phyloP scores from a whole-genome alignment of 2,888 invertebrate species.

The Drosophila cognata region DNA sequence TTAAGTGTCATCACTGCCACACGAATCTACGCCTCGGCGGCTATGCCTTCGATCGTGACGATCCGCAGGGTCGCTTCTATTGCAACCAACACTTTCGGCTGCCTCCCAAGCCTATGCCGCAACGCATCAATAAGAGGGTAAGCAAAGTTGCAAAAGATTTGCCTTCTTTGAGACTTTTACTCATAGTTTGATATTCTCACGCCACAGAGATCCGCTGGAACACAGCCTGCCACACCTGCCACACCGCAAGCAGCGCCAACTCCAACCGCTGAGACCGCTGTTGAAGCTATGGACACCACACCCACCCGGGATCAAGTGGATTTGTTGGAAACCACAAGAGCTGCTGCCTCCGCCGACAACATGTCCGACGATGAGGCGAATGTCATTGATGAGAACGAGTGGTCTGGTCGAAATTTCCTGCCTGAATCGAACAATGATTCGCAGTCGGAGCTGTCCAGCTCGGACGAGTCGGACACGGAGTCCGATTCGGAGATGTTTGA shows the following conservation, averaged over 20 bases:
- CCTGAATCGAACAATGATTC: constrained; percentile 91
- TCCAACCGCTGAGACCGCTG: constrained; percentile 25
- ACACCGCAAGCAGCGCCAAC: constrained; percentile 39
- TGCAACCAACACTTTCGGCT: constrained; percentile 91
- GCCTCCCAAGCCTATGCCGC: constrained; percentile 86
- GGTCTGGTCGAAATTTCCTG: constrained; percentile 97
- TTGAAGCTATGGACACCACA: constrained; percentile 57
- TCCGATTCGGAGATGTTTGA: constrained; percentile 88
- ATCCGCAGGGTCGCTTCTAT: constrained; percentile 89
- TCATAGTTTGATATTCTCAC: not conserved
- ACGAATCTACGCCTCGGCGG: constrained; percentile 92
- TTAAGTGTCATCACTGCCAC: constrained; percentile 97
- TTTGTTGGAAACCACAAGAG: constrained; percentile 80
- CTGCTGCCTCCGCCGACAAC: constrained; percentile 85
- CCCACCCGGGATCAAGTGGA: constrained; percentile 79
- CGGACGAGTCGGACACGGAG: constrained; percentile 88
- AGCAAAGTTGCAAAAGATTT: constrained; percentile 12
- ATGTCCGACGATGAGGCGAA: constrained; percentile 87
- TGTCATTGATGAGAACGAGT: constrained; percentile 97
- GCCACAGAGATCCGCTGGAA: constrained; percentile 52
- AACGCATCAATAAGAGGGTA: constrained; percentile 66
- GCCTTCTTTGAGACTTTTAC: not conserved
- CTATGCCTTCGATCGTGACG: constrained; percentile 90
- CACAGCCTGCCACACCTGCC: constrained; percentile 33
- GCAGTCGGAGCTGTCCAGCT: constrained; percentile 86